These are phyloP conservation scores for Chlorocebus sabaeus DNA, from an alignment of 2,113 vertebrate genomes.

Conservation along the genomic window DNA sequence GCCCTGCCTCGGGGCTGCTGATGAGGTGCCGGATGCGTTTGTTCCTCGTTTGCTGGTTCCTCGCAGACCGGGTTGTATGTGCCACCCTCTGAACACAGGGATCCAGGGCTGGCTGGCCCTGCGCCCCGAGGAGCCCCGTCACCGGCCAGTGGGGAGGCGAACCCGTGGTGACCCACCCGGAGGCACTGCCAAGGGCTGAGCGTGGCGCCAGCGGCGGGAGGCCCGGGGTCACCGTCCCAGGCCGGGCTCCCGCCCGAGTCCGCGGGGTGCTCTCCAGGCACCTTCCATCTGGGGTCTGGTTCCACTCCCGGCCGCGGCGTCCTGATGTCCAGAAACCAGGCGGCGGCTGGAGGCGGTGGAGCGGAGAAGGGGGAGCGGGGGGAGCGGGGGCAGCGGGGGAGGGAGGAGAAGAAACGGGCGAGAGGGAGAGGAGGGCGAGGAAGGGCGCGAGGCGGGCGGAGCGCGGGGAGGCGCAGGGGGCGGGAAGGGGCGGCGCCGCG, in stretches of 20 bases:
- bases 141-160: neutral
- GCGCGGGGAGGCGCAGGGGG: too few species aligned
- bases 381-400: neutral
- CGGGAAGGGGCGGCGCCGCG: neutral
- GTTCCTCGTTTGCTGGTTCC: neutral
- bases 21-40: neutral
- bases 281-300: neutral
- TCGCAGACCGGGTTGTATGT: neutral
- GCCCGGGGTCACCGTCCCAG: too few species aligned
- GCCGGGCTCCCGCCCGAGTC: too few species aligned
- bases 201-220: too few species aligned
- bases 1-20: too few species aligned
- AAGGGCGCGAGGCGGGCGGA: neutral
- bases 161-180: neutral
- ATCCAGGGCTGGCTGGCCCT: neutral
- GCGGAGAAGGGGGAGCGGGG: too few species aligned
- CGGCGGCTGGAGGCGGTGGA: neutral
- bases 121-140: neutral
- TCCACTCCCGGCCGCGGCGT: too few species aligned
- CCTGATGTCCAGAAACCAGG: neutral
- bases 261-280: too few species aligned
- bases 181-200: too few species aligned
- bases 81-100: neutral
- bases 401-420: fast-evolving
- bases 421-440: too few species aligned